Percentiles rank a stretch among this genome's conserved stretches.
Evolutionary conservation across 53 echinoderm and acorn worm species (phyloP).

Genomic region (Henricia sp.): DNA sequence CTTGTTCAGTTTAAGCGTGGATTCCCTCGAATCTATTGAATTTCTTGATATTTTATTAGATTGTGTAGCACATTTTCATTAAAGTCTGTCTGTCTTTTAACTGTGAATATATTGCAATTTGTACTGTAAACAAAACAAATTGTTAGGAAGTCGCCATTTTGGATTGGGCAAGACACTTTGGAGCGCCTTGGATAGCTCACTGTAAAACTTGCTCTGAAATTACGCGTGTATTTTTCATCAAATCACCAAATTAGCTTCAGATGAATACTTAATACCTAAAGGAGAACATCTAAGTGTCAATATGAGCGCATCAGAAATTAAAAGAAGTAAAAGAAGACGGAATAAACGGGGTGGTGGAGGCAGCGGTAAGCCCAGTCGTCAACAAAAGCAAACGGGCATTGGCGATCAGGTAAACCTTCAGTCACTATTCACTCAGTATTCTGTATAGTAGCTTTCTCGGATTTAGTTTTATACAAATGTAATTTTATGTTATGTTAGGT

Average conservation of each 20-base stretch:
- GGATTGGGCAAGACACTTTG: slow-evolving; percentile 40
- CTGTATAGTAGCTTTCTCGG: no score
- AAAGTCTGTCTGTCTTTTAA: no score
- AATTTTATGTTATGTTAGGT: no score
- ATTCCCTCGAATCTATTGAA: background rate
- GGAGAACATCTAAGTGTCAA: slow-evolving; percentile 35
- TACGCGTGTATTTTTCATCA: no score
- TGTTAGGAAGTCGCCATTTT: slow-evolving; percentile 59
- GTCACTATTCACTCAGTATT: no score
- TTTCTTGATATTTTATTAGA: no score
- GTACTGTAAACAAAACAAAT: slow-evolving; percentile 9
- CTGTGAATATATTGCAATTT: background rate
- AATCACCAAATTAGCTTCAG: slow-evolving; percentile 6
- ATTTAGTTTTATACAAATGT: no score
- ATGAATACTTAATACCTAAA: slow-evolving; percentile 39
- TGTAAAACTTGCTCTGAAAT: no score
- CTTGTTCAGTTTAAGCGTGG: background rate
- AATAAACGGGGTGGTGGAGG: slow-evolving; percentile 95
- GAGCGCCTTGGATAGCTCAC: background rate
- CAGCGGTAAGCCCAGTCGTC: slow-evolving; percentile 65
- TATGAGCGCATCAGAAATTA: slow-evolving; percentile 96
- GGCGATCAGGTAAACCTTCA: slow-evolving; percentile 80
- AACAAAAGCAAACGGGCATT: slow-evolving; percentile 60
- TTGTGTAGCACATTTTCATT: no score
- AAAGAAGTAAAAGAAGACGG: slow-evolving; percentile 88